These are phyloP conservation scores for Otolemur garnettii DNA, from an alignment of 2,113 vertebrate genomes.

Conservation along the genomic window DNA sequence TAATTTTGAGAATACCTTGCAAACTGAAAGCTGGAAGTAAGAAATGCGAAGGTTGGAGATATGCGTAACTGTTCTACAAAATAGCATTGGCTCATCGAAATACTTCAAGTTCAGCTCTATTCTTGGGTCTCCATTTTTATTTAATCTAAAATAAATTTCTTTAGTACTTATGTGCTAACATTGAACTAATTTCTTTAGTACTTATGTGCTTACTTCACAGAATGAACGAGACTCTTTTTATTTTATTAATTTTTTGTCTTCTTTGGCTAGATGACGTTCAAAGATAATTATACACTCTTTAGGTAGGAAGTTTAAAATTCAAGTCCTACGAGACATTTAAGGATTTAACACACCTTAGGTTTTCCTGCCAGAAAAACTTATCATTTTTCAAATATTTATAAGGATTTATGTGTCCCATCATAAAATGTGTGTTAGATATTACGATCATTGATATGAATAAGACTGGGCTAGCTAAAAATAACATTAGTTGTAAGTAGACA, in stretches of 20 bases:
- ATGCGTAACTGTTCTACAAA: constrained; percentile 73
- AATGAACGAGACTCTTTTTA: not conserved
- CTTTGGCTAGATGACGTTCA: constrained; percentile 65
- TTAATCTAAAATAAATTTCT: constrained; percentile 74
- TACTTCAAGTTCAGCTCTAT: constrained; percentile 70
- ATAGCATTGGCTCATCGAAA: constrained; percentile 68
- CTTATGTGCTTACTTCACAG: constrained; percentile 43
- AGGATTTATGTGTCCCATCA: not conserved
- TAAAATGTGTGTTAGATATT: not conserved
- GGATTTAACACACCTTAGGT: not conserved
- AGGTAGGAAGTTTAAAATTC: not conserved
- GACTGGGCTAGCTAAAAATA: not conserved
- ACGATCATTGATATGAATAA: not conserved
- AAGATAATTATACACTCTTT: constrained; percentile 59
- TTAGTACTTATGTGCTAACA: constrained; percentile 35
- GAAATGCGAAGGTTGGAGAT: constrained; percentile 72
- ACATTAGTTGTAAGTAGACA: not conserved
- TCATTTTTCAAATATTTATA: not conserved
- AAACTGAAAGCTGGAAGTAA: not conserved
- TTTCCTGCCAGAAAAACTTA: not conserved
- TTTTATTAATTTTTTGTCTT: not conserved
- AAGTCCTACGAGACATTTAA: not conserved
- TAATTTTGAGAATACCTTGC: constrained; percentile 67
- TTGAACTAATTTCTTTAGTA: constrained; percentile 69
- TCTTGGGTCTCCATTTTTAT: constrained; percentile 58